Percentiles rank a stretch among this genome's conserved stretches.
These are phyloP conservation scores for Camelus dromedarius DNA, from an alignment of 2,113 vertebrate genomes.

Conservation along the genomic window DNA sequence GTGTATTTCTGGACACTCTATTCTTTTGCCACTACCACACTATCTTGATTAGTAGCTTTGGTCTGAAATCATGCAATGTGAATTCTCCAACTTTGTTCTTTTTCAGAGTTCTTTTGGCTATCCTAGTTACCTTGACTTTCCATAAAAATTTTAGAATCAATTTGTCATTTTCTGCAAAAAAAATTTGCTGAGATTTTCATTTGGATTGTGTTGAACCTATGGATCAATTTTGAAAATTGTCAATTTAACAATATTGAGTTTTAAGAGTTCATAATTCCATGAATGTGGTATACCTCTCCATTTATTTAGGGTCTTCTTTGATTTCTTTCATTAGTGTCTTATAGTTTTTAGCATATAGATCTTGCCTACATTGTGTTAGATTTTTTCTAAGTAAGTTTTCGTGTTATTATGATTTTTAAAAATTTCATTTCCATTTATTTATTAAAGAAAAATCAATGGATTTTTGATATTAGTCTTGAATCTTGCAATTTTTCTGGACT, in stretches of 20 bases:
- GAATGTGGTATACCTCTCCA: neutral
- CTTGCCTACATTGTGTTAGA: neutral
- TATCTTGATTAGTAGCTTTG: neutral
- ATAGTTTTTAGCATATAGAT: neutral
- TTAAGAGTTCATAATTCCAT: neutral
- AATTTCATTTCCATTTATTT: neutral
- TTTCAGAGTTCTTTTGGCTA: neutral
- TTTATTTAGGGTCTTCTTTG: neutral
- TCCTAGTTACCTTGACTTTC: neutral
- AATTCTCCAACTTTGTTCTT: conserved; percentile 6
- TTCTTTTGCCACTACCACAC: neutral
- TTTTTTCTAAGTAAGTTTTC: neutral
- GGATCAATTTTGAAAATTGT: neutral
- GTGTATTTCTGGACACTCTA: neutral
- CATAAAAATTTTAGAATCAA: neutral
- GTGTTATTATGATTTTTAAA: too few species aligned
- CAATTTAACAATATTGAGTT: neutral
- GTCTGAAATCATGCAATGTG: neutral
- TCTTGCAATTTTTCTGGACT: conserved; percentile 33
- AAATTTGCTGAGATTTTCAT: neutral
- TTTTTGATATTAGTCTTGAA: neutral
- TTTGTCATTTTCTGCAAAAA: neutral
- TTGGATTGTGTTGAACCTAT: neutral
- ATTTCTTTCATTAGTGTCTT: conserved; percentile 23
- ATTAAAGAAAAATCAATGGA: conserved; percentile 19